A percentile compares a stretch with the other conserved stretches of the same genome.
Evolutionary conservation across 2,797 vertebrate genomes (phyloP).

Genomic region (Glyptemys insculpta): DNA sequence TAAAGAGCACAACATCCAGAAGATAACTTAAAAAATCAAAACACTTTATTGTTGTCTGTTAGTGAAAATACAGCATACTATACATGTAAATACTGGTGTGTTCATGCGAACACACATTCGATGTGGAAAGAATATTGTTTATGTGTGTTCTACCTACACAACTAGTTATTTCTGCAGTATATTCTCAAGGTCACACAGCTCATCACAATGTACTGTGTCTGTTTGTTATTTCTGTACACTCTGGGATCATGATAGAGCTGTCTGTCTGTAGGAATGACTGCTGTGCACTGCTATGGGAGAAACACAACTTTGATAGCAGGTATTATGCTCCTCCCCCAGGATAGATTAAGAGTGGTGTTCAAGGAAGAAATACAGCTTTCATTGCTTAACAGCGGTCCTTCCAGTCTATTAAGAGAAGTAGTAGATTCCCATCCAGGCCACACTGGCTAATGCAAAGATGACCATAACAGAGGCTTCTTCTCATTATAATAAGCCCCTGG

Average conservation of each 20-base stretch:
- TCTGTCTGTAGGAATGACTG: background rate
- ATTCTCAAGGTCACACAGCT: conserved; percentile 30
- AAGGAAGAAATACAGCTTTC: conserved; percentile 30
- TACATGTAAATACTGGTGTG: conserved; percentile 24
- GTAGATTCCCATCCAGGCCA: background rate
- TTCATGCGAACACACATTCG: conserved; percentile 16
- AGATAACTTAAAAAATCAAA: conserved; percentile 52
- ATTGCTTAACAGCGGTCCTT: background rate
- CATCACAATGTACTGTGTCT: background rate
- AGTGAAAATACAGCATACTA: conserved; percentile 55
- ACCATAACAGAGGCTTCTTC: background rate
- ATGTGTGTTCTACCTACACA: conserved; percentile 40
- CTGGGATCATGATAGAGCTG: background rate
- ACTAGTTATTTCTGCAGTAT: background rate
- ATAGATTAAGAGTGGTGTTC: background rate
- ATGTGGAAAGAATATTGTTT: conserved; percentile 16
- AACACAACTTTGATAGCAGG: background rate
- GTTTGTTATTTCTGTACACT: background rate
- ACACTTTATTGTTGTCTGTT: conserved; percentile 75
- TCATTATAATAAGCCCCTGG: background rate
- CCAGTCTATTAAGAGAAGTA: conserved; percentile 24
- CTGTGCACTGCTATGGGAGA: background rate
- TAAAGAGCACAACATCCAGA: conserved; percentile 34
- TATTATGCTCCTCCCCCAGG: background rate
- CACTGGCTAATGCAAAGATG: background rate